Evolutionary conservation across 2,888 invertebrate species (phyloP).

Genomic region (Amphipyra tragopoginis): DNA sequence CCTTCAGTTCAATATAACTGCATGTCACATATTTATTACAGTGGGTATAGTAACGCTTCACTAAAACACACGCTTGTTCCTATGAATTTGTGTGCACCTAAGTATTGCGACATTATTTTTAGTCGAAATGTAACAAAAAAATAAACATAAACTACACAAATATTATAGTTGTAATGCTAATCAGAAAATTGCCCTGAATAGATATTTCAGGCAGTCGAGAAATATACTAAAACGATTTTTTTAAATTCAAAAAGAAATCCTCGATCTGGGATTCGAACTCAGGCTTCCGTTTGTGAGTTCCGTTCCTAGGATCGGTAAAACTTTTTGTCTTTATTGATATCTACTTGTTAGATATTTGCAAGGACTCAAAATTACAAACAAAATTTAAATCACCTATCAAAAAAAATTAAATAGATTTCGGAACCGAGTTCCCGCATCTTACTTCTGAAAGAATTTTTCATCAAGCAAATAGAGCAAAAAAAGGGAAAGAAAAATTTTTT

Average conservation of each 20-base stretch:
- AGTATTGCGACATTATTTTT: conserved; percentile 71
- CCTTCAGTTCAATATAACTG: conserved; percentile 62
- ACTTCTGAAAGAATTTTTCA: no score
- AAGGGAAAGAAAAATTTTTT: no score
- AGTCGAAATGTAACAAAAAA: not conserved
- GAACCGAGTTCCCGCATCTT: no score
- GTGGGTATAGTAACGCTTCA: conserved; percentile 77
- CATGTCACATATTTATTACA: conserved; percentile 61
- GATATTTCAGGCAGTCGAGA: not conserved
- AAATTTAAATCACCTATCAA: no score
- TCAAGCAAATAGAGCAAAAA: no score
- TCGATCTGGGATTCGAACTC: conserved; percentile 24
- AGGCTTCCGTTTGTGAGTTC: conserved; percentile 25
- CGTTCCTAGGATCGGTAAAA: conserved; percentile 9
- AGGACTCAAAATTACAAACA: no score
- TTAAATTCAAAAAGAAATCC: conserved; percentile 30
- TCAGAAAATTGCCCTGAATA: not conserved
- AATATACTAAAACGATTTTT: not conserved
- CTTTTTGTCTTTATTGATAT: conserved; percentile 34
- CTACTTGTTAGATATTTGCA: not conserved
- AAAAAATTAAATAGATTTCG: no score
- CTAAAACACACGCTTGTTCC: conserved; percentile 81
- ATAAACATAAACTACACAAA: no score
- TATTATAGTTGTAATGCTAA: no score
- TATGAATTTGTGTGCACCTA: conserved; percentile 80